Evolutionary conservation across 2,888 invertebrate genomes (phyloP), one percentile per base, ranked within the genome.

Genomic region (Willowsia nigromaculata): DNA sequence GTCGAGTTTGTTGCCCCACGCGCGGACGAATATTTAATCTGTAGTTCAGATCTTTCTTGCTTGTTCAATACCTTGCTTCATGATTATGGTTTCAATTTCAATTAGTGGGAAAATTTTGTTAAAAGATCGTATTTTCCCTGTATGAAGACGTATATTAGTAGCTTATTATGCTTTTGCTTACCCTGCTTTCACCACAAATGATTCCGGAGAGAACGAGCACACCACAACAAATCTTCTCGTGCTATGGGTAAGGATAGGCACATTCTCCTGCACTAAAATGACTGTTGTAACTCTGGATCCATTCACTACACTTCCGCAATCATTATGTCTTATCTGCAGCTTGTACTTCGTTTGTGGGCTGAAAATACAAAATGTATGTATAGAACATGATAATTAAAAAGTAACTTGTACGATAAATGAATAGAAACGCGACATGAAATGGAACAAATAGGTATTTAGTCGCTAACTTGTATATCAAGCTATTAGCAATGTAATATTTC

Each of bases 161-260:
- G 37, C 9, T 37, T 37, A 4, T 4, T 37, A 37, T 37, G n/a
- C 7, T 18, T 47, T 6, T 81, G n/a, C 62, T 96, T 96, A 93
- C 93, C 97, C 97, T 37, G 97, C 97, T 92, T 97, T 95, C 9
- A 97, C 97, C 0, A 97, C 97, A 93, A 97, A 95, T 37, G 97
- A 96, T 93, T 97, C 97, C 0, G 97, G 97, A 93, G 97, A 96
- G 93, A 96, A 97, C 43, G 96, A 96, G 93, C 97, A 97, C 15
- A 97, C 95, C 0, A 97, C 97, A 82, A 97, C 94, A 93, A 97
- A 97, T 92, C 97, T 95, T 92, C 97, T 94, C 0, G 97, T 97
- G 93, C 96, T 96, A 93, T 97, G 97, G 0, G 97, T 97, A 56
- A 97, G 95, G 93, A 97, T 97, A 4, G 97, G 96, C 87, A 97